Conservation (phyloP, 1,140 invertebrate species). For the Lordiphosa stackelbergi region DNA sequence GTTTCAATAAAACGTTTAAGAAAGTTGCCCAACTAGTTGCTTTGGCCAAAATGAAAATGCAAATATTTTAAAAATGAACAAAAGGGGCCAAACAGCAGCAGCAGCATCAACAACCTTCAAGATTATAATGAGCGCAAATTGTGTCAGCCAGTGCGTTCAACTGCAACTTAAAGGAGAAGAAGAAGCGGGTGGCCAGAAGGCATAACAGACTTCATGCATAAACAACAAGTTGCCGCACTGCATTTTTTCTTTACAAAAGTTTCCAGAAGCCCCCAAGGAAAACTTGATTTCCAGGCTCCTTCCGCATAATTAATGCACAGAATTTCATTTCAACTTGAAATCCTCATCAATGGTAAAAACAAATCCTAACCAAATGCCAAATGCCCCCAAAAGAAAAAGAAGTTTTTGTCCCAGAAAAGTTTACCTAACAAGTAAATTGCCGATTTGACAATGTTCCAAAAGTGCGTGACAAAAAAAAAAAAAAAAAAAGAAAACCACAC, state of each 20-base stretch:
- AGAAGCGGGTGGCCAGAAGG: background rate
- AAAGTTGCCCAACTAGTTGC: slow-evolving; percentile 33
- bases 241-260: slow-evolving; percentile 20
- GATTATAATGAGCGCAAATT: slow-evolving; percentile 45
- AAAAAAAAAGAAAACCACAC: too few relatives aligned
- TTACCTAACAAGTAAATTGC: slow-evolving; percentile 65
- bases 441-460: slow-evolving; percentile 58
- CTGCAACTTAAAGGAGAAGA: slow-evolving; percentile 7
- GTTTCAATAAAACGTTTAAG: slow-evolving; percentile 61
- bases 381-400: slow-evolving; percentile 2
- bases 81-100: slow-evolving; percentile 21
- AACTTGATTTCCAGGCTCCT: slow-evolving; percentile 14
- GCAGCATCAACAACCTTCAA: slow-evolving; percentile 28
- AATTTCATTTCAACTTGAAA: slow-evolving; percentile 23
- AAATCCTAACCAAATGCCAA: slow-evolving; percentile 24
- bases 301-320: slow-evolving; percentile 37
- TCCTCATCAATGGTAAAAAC: slow-evolving; percentile 7
- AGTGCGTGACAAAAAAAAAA: slow-evolving; percentile 3
- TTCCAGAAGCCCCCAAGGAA: slow-evolving; percentile 15
- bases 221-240: slow-evolving; percentile 46
- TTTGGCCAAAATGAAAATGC: background rate
- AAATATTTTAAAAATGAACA: slow-evolving; percentile 12
- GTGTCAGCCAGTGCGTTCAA: slow-evolving; percentile 36
- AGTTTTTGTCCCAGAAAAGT: slow-evolving; percentile 41
- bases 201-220: slow-evolving; percentile 44